Conservation (phyloP, 2,797 vertebrate species). For the Nothura maculosa region DNA sequence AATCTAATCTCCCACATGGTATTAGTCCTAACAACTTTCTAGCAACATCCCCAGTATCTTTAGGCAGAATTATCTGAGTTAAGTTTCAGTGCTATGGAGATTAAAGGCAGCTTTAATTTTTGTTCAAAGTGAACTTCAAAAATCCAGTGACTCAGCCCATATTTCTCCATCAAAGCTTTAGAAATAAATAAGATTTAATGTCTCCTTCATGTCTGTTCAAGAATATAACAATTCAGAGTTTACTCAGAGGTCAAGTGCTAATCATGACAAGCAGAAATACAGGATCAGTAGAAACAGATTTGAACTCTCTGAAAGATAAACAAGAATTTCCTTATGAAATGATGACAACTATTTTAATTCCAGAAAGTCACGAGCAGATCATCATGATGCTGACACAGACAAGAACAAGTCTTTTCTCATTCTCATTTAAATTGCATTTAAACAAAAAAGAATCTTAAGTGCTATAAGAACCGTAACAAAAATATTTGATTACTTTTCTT, state of each 20-base stretch:
- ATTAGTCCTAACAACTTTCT: background rate
- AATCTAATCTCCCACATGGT: background rate
- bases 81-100: background rate
- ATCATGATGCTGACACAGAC: background rate
- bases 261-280: background rate
- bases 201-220: background rate
- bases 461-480: background rate
- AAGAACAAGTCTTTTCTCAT: background rate
- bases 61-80: background rate
- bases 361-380: background rate
- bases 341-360: background rate
- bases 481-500: background rate
- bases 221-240: background rate
- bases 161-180: slow-evolving; percentile 3
- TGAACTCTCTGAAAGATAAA: background rate
- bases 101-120: background rate
- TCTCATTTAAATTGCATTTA: background rate
- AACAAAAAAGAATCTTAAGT: background rate
- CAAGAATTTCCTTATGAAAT: background rate
- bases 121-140: slow-evolving; percentile 1
- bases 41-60: background rate
- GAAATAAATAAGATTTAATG: slow-evolving; percentile 2
- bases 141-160: background rate
- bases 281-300: background rate
- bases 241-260: background rate